Base-by-base conservation (phyloP, 2,113 vertebrate genomes). In the Neomonachus schauinslandi region DNA sequence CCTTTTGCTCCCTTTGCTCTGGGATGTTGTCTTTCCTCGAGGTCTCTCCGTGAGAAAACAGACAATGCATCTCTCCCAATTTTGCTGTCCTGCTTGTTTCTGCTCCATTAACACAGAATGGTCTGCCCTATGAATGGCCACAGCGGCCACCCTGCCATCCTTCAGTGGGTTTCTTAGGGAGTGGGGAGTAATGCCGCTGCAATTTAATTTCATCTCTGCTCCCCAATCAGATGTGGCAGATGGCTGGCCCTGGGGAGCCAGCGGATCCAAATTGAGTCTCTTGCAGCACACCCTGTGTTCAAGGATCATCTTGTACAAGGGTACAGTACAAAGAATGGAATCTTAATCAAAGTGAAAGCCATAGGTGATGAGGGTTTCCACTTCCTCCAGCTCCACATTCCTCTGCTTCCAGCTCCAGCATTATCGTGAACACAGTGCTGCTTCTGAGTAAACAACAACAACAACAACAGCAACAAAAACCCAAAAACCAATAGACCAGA, bases 321-420 rank as follows among this genome's bases (percentile, higher is more conserved):
- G 10, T 46, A 53, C 6, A 24, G 42, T 22, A 22, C 19, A 72
- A 63, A 92, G 51, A 80, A 42, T 4, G 22, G 67, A 82, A 19
- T 55, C 83, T 94, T 86, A 87, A 74, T 83, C 71, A 57, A 84
- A 89, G 84, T 31, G 74, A 80, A 95, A 86, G 14, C 39, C 53
- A 0, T 7, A 46, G 77, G 36, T 61, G 57, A 55, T 7, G 2
- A 85, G 80, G 33, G 33, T 61, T 61, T 19, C 67, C 0, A 3
- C 42, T 33, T 49, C 74, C 18, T 42, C 84, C 33, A 49, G 28
- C 46, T 51, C 79, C 28, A n/a, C 18, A 2, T 57, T 1, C 15
- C 36, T 85, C n/a, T 51, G 59, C 79, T 51, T 31, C 12, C 42
- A 76, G 39, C 49, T 67, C 46, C 46, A 57, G 57, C 9, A 1